Conservation (phyloP, 1,140 invertebrate species). For the Zophobas morio region DNA sequence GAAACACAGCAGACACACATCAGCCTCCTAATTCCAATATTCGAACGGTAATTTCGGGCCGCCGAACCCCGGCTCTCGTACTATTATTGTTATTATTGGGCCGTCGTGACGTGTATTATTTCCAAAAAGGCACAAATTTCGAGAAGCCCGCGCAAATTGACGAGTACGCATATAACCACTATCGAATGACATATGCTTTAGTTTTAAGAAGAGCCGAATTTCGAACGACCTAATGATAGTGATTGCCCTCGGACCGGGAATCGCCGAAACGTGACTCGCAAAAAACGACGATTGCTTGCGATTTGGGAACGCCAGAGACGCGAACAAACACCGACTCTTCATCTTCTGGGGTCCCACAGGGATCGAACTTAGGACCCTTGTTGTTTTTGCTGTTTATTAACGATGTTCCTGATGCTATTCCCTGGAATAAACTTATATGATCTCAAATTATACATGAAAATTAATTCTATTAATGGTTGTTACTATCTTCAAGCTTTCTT, state of each 20-base stretch:
- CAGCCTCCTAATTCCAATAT: conserved; percentile 39
- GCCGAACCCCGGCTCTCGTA: conserved; percentile 8
- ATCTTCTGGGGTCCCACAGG: too few species aligned
- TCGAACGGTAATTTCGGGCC: conserved; percentile 24
- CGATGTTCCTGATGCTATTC: too few species aligned
- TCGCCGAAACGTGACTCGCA: conserved; percentile 18
- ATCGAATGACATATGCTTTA: conserved; percentile 39
- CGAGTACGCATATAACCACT: not conserved
- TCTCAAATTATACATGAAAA: too few species aligned
- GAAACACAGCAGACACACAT: conserved; percentile 20
- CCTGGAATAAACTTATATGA: too few species aligned
- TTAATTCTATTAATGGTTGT: too few species aligned
- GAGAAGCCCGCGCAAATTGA: conserved; percentile 15
- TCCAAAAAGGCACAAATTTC: conserved; percentile 1
- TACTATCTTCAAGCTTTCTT: too few species aligned
- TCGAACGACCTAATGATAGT: conserved; percentile 23
- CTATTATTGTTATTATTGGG: conserved; percentile 36
- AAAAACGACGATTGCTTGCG: conserved; percentile 13
- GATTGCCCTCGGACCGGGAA: conserved; percentile 16
- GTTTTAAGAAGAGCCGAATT: conserved; percentile 20
- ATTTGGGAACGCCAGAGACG: not conserved
- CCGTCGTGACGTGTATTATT: conserved; percentile 22
- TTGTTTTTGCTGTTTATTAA: too few species aligned
- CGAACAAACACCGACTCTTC: too few species aligned
- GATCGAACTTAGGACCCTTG: too few species aligned